A percentile compares a stretch with the other conserved stretches of the same genome.
Evolutionary conservation across 2,888 invertebrate species (phyloP).

Genomic region (Drymonia ruficornis): DNA sequence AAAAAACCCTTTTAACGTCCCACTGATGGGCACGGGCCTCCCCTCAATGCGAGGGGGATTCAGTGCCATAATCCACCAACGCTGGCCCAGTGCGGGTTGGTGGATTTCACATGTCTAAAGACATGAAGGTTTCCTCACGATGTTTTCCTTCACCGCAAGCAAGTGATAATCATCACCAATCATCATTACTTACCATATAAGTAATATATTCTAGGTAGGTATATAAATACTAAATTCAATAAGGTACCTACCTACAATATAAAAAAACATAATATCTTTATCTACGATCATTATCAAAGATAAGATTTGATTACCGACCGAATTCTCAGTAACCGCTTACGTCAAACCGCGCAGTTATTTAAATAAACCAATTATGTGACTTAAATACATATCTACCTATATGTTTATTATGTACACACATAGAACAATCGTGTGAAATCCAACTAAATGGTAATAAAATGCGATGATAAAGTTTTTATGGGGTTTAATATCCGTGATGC

Average conservation of each 20-base stretch:
- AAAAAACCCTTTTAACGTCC: too few relatives aligned
- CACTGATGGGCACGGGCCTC: too few relatives aligned
- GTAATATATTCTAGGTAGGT: too few relatives aligned
- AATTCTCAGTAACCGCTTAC: conserved; percentile 29
- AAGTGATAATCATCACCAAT: too few relatives aligned
- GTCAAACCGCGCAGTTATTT: conserved; percentile 10
- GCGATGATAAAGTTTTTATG: conserved; percentile 1
- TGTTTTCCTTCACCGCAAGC: too few relatives aligned
- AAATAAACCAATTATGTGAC: conserved; percentile 21
- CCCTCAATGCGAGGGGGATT: too few relatives aligned
- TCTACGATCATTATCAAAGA: conserved; percentile 27
- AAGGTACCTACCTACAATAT: background rate
- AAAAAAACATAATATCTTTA: background rate
- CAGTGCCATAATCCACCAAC: too few relatives aligned
- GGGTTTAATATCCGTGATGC: background rate
- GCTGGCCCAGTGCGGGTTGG: too few relatives aligned
- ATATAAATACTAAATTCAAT: background rate
- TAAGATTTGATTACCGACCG: conserved; percentile 25
- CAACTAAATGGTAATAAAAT: conserved; percentile 7
- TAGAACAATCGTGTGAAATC: conserved; percentile 5
- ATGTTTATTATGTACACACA: background rate
- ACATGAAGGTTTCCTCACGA: too few relatives aligned
- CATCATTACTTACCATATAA: too few relatives aligned
- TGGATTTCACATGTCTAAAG: too few relatives aligned
- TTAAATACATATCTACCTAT: background rate